A percentile compares a stretch with the other conserved stretches of the same genome.
These are phyloP conservation scores for Branchellion lobata DNA, from an alignment of 2,888 invertebrate genomes.

Conservation along the genomic window DNA sequence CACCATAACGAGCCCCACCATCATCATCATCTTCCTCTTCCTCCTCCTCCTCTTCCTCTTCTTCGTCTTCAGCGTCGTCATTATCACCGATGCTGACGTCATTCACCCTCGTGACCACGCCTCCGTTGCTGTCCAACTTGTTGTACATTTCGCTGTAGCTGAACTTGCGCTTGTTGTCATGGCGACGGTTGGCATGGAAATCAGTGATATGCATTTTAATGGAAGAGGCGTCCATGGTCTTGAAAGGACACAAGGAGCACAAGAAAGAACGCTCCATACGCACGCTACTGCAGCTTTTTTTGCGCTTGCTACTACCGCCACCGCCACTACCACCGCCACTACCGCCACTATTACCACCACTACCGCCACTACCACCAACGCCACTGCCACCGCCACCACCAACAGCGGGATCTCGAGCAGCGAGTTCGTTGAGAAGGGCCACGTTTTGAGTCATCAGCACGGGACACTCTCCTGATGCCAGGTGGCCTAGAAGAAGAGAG, in stretches of 20 bases:
- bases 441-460: neutral
- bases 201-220: constrained; percentile 38
- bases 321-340: neutral
- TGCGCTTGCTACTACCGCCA: no score
- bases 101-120: constrained; percentile 46
- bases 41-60: neutral
- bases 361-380: neutral
- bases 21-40: no score
- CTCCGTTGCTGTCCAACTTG: constrained; percentile 43
- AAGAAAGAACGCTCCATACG: constrained; percentile 45
- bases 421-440: neutral
- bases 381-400: neutral
- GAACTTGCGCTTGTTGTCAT: neutral
- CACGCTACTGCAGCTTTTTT: neutral
- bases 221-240: constrained; percentile 39
- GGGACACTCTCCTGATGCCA: constrained; percentile 12
- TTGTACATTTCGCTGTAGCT: constrained; percentile 46
- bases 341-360: neutral
- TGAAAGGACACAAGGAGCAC: constrained; percentile 47
- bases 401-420: neutral
- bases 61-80: constrained; percentile 16
- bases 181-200: constrained; percentile 33
- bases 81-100: constrained; percentile 3
- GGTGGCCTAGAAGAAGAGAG: no score
- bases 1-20: no score